Base-by-base conservation (phyloP, 2,113 vertebrate genomes). In the Pipra filicauda region DNA sequence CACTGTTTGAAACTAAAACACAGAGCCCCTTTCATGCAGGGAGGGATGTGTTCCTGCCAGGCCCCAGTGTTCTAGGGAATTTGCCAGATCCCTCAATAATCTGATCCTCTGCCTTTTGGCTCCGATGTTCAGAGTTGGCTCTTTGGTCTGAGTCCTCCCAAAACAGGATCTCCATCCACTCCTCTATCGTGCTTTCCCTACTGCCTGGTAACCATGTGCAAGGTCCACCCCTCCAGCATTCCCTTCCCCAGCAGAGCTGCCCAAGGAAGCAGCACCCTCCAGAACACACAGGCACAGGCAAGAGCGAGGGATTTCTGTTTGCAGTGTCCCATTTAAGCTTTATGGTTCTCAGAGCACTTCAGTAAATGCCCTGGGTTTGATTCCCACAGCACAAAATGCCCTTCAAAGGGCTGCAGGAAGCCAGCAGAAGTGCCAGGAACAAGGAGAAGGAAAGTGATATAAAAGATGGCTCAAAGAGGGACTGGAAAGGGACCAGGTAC, bases 31-130 rank as follows among this genome's bases (percentile, higher is more conserved):
- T 96, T 93, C 93, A 94, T 81, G 73, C 11, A 0, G 64, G 55
- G 61, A 86, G 85, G 52, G 59, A 93, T 78, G 74, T 88, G 64
- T 72, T 92, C 76, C 79, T 96, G 95, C 85, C 90, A 96, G 85
- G 57, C 70, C 90, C 79, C 64, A 86, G 72, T 65, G 95, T 95
- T 95, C 93, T 86, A 74, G 88, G 95, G 95, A 93, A 90, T 91
- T 93, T 96, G 93, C 95, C 95, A 96, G 95, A 69, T 80, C 79
- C 55, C 93, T 94, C 82, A 95, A 85, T 55, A 85, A 95, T 44
- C 90, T 48, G 79, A 71, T 88, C 85, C 79, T 80, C 64, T 94
- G 92, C 75, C 77, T 93, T 94, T 80, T 93, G 90, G 93, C 88
- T 94, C 35, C 43, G 51, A 2, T 5, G 15, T 48, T 91, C 59